Percentiles rank a stretch among this genome's conserved stretches.
These are phyloP conservation scores for Ictalurus punctatus DNA, from an alignment of 2,113 vertebrate species.

Conservation along the genomic window DNA sequence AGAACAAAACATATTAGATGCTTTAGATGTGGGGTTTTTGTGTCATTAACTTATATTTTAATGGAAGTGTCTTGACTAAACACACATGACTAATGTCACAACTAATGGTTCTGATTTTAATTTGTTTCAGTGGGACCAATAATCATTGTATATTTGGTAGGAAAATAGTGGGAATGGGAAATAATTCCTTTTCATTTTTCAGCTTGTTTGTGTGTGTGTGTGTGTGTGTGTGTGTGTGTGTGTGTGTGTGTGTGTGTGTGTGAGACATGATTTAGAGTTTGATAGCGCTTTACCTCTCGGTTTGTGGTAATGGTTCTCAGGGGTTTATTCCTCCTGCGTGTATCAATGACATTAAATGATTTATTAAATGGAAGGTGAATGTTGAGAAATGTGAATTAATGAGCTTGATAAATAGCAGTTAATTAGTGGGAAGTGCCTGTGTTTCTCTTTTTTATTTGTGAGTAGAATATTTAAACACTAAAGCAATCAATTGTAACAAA, in stretches of 20 bases:
- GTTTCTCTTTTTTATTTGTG: conserved; percentile 29
- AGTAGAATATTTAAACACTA: conserved; percentile 48
- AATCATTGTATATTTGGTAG: neutral
- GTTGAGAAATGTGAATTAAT: conserved; percentile 29
- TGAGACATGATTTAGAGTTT: neutral
- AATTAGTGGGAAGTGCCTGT: conserved; percentile 25
- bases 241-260: neutral
- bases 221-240: neutral
- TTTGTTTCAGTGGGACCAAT: conserved; percentile 47
- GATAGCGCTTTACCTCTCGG: neutral
- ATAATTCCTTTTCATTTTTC: neutral
- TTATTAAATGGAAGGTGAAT: conserved; percentile 21
- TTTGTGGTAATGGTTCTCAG: conserved; percentile 13
- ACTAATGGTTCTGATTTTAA: conserved; percentile 10
- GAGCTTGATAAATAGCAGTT: conserved; percentile 32
- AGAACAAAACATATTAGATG: neutral
- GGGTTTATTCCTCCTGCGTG: neutral
- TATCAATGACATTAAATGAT: conserved; percentile 26
- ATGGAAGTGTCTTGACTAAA: neutral
- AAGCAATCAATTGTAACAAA: conserved; percentile 54
- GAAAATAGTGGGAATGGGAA: neutral
- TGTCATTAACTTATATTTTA: neutral
- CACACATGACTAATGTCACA: neutral
- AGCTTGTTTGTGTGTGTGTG: neutral
- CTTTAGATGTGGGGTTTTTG: neutral